Base-by-base conservation (phyloP, 2,797 vertebrate species). In the Tadarida brasiliensis region DNA sequence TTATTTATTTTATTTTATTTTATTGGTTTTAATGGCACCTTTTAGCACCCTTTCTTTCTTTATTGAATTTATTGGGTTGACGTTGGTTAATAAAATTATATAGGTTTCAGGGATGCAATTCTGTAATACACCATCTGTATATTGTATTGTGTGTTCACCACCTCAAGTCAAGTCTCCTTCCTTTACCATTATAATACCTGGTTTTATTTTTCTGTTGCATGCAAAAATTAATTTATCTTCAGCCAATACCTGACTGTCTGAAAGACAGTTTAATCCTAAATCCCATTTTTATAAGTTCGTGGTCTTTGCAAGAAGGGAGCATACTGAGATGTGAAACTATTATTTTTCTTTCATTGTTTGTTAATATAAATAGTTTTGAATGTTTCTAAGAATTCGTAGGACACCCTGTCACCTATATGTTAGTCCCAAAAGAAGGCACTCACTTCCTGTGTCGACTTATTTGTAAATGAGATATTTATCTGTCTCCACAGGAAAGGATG, bases 401-500 rank as follows among this genome's bases (percentile, higher is more conserved):
- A 54, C 4, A 47, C 57, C 57, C 7, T 65, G 6, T 67, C 35
- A 61, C 26, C 57, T 91, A 1, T 70, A 24, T 73, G 14, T 91
- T 11, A 88, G 15, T 77, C 65, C 28, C 63, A 20, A 49, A 94
- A 91, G 71, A 39, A 24, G 30, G 4, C 35, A 54, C 0, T 84
- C 56, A 59, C 2, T 90, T 81, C 47, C 28, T 80, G 2, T 47
- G 47, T 78, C 71, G 22, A 30, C 56, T 56, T 80, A 76, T 96
- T 89, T 81, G 49, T 89, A 71, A 73, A 67, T 91, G 90, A 96
- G 88, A 30, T 96, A 19, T 80, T 33, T 93, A 24, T 77, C 54
- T 98, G 93, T 81, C 87, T 96, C 70, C 83, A 76, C 33, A 87
- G 57, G 82, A 91, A 74, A 68, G 87, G 56, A n/a, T 92, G 67